Percentiles rank a stretch among this genome's conserved stretches.
These are phyloP conservation scores for Phthorimaea operculella DNA, from an alignment of 1,140 invertebrate species.

Conservation along the genomic window DNA sequence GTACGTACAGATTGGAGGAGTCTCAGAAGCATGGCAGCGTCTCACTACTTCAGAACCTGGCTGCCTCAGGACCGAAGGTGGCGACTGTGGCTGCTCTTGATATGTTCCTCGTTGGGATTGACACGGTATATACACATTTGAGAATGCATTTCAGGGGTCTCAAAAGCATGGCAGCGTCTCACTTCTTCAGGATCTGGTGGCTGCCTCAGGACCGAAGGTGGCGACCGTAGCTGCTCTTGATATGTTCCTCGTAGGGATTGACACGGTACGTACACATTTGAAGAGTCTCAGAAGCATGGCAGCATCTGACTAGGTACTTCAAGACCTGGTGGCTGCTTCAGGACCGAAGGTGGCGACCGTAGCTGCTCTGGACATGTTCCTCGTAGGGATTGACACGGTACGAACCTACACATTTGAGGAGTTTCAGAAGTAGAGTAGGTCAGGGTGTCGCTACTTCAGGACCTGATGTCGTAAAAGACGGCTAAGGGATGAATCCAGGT, in stretches of 20 bases:
- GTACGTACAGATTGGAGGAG: constrained; percentile 68
- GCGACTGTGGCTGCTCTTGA: constrained; percentile 83
- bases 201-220: constrained; percentile 72
- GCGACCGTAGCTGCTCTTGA: constrained; percentile 83
- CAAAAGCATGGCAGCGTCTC: constrained; percentile 52
- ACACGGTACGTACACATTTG: constrained; percentile 74
- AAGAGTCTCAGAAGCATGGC: constrained; percentile 41
- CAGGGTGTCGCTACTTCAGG: no score
- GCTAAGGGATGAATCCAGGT: no score
- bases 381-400: constrained; percentile 90
- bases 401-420: constrained; percentile 33
- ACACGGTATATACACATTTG: no score
- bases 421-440: background rate
- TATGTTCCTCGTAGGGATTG: constrained; percentile 87
- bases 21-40: background rate
- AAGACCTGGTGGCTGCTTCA: constrained; percentile 70
- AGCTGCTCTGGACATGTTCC: constrained; percentile 83
- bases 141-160: constrained; percentile 58
- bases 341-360: constrained; percentile 78
- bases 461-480: no score
- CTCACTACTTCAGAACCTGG: no score
- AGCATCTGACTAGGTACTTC: constrained; percentile 52
- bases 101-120: no score
- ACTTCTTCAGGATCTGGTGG: constrained; percentile 69
- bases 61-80: no score